Base-by-base conservation (phyloP, 2,888 invertebrate genomes). In the Xestia ashworthii region DNA sequence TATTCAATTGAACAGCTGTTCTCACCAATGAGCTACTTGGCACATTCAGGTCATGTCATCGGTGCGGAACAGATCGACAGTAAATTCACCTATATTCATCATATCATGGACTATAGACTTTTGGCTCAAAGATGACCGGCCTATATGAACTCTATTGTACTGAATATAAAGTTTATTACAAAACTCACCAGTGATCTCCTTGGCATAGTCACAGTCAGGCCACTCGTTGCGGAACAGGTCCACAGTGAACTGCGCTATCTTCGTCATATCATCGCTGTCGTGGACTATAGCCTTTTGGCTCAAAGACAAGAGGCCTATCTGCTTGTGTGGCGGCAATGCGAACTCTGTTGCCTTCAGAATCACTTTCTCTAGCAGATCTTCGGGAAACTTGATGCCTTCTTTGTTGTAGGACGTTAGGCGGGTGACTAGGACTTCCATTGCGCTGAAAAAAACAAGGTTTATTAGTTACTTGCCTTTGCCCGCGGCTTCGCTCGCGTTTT, bases 181-280 rank as follows among this genome's bases (percentile, higher is more conserved):
- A n/a, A 78, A 72, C 87, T 90, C 32, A 95, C 95, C 94, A 3
- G 92, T 93, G 16, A 95, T 83, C 0, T 90, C 80, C 48, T 81
- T 71, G 0, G 89, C 92, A 58, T 88, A 91, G 0, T 90, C 88
- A 0, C 76, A 76, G 2, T 90, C 90, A 0, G 92, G 89, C 94
- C 95, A 96, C 84, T 95, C 94, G 0, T 89, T 88, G n/a, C 89
- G 88, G 75, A 95, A 88, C 85, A 95, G 87, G 16, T 94, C 92
- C 0, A 89, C 86, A 22, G 92, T 92, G 85, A 91, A 94, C 68
- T 85, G 88, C 25, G 94, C 94, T 0, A 94, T 87, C 81, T 93
- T 91, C 32, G 85, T 71, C 88, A 93, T 58, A 67, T 94, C 94
- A 14, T 87, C 90, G 22, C 86, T 82, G 65, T 89, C 90, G 2